Conservation (phyloP, 2,113 vertebrate genomes). For the Dipodomys ordii region DNA sequence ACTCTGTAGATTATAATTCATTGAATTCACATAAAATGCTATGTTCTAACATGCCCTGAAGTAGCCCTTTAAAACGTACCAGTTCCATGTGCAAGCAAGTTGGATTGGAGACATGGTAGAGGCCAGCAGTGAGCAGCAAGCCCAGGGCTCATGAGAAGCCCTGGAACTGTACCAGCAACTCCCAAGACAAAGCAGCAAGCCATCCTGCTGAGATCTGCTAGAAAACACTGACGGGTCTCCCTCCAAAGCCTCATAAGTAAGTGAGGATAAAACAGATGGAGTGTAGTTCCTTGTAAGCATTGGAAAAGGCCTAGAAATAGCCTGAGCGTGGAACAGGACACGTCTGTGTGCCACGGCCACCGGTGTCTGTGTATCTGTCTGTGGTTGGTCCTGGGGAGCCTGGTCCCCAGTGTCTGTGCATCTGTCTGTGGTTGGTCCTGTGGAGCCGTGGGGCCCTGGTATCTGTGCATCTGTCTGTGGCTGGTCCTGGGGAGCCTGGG, state of each 20-base stretch:
- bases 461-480: not conserved
- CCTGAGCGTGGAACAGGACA: not conserved
- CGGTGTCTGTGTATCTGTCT: not conserved
- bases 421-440: not conserved
- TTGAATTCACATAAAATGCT: not conserved
- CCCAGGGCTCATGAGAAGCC: too few species aligned
- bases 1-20: not conserved
- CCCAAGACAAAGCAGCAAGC: too few species aligned
- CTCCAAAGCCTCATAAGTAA: too few species aligned
- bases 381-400: not conserved
- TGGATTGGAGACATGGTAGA: too few species aligned
- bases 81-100: too few species aligned
- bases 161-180: too few species aligned
- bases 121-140: too few species aligned
- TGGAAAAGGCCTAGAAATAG: not conserved
- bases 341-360: not conserved
- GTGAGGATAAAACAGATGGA: not conserved
- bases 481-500: not conserved
- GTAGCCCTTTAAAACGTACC: too few species aligned
- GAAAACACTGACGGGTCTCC: not conserved
- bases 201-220: not conserved
- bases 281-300: not conserved
- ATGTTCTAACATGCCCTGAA: too few species aligned
- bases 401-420: not conserved
- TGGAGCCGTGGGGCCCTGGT: not conserved